phyloP scores from a whole-genome alignment of 2,797 vertebrate genomes.

The Botia almorhae region DNA sequence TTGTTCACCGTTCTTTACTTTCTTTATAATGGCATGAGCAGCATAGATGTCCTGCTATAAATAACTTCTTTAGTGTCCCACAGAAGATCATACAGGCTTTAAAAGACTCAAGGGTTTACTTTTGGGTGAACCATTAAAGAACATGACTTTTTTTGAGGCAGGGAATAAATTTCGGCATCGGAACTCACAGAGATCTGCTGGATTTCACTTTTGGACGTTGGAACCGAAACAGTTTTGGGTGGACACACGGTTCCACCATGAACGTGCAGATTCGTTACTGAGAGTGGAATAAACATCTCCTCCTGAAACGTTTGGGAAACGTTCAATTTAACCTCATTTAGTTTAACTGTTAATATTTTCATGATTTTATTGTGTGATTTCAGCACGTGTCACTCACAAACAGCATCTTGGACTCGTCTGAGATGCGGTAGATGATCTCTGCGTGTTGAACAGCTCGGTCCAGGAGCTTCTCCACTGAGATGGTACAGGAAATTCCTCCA shows the following conservation, averaged over 20 bases:
- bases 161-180: not conserved
- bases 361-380: not conserved
- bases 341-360: too few species aligned
- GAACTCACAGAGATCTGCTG: conserved; percentile 61
- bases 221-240: conserved; percentile 40
- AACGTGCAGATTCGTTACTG: conserved; percentile 32
- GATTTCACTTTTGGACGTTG: conserved; percentile 59
- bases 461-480: conserved; percentile 66
- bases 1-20: not conserved
- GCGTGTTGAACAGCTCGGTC: conserved; percentile 63
- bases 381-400: conserved; percentile 58
- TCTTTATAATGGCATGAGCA: not conserved
- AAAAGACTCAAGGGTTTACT: not conserved
- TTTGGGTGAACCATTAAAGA: not conserved
- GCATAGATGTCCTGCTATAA: not conserved
- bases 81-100: not conserved
- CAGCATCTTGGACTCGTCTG: conserved; percentile 60
- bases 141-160: not conserved
- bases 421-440: conserved; percentile 61
- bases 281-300: conserved; percentile 55
- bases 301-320: conserved; percentile 49
- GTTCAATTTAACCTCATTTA: not conserved
- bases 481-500: conserved; percentile 42
- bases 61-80: not conserved
- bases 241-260: conserved; percentile 51